Evolutionary conservation across 1,140 invertebrate species (phyloP).

Genomic region (Ooceraea biroi): DNA sequence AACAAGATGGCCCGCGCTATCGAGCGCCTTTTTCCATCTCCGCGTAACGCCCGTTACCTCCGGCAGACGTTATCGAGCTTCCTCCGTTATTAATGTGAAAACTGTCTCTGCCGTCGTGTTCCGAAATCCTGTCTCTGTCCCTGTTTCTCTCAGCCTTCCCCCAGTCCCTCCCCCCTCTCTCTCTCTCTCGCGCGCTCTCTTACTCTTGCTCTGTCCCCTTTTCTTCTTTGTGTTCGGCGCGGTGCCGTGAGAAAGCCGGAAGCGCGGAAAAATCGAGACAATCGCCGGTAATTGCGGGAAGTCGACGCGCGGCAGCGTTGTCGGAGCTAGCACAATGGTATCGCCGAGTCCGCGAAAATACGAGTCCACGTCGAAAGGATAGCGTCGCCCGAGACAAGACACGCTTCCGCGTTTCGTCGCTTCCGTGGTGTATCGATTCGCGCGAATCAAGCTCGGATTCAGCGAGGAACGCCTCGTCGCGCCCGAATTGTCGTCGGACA

Average conservation of each 20-base stretch:
- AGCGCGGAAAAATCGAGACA: constrained; percentile 73
- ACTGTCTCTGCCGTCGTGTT: constrained; percentile 42
- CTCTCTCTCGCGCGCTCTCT: constrained; percentile 7
- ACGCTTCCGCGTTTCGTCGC: constrained; percentile 35
- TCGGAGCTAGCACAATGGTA: constrained; percentile 68
- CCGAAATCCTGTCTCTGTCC: constrained; percentile 19
- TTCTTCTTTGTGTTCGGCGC: neutral
- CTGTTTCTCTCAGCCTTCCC: no score
- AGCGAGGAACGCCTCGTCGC: constrained; percentile 1
- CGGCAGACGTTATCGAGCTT: constrained; percentile 53
- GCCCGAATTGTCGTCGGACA: constrained; percentile 8
- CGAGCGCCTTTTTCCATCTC: constrained; percentile 58
- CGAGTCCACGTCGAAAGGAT: constrained; percentile 55
- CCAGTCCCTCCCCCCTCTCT: constrained; percentile 20
- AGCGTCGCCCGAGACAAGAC: constrained; percentile 27
- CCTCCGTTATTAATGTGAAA: constrained; percentile 69
- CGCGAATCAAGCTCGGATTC: constrained; percentile 48
- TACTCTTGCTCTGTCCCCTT: neutral
- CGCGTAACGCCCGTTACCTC: constrained; percentile 58
- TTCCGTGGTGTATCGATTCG: constrained; percentile 16
- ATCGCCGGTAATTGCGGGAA: constrained; percentile 74
- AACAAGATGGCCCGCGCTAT: constrained; percentile 57
- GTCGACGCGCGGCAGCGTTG: constrained; percentile 57
- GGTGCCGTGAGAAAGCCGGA: constrained; percentile 64
- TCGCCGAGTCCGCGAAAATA: constrained; percentile 68